These are phyloP conservation scores for Epirrhoe alternata DNA, from an alignment of 2,888 invertebrate genomes.

Conservation along the genomic window DNA sequence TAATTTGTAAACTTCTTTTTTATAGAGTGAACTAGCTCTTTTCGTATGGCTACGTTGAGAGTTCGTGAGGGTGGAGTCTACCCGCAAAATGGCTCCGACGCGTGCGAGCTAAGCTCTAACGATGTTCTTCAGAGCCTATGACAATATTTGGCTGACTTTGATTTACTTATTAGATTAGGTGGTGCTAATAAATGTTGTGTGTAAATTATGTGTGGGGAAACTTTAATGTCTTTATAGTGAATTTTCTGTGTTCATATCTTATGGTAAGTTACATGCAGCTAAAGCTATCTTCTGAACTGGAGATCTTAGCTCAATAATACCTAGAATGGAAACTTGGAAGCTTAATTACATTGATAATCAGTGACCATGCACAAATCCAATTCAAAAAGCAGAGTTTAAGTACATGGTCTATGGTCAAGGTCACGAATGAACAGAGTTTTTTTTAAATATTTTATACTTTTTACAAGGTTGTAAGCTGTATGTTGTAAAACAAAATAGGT, in stretches of 20 bases:
- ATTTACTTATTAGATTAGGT: constrained; percentile 76
- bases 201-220: constrained; percentile 37
- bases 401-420: too few species aligned
- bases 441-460: too few species aligned
- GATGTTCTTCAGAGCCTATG: constrained; percentile 71
- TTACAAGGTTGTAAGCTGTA: background rate
- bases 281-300: background rate
- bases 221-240: constrained; percentile 16
- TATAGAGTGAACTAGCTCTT: background rate
- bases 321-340: too few species aligned
- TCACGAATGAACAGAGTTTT: too few species aligned
- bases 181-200: constrained; percentile 41
- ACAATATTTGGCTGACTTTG: constrained; percentile 70
- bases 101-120: constrained; percentile 75
- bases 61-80: constrained; percentile 55
- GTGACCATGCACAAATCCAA: background rate
- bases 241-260: constrained; percentile 5
- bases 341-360: too few species aligned
- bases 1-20: background rate
- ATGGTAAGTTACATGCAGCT: background rate
- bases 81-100: constrained; percentile 73
- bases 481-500: background rate
- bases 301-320: background rate
- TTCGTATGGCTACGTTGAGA: constrained; percentile 23
- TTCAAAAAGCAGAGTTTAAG: background rate